These are phyloP conservation scores for Papilio demoleus DNA, from an alignment of 2,888 invertebrate genomes.

Conservation along the genomic window DNA sequence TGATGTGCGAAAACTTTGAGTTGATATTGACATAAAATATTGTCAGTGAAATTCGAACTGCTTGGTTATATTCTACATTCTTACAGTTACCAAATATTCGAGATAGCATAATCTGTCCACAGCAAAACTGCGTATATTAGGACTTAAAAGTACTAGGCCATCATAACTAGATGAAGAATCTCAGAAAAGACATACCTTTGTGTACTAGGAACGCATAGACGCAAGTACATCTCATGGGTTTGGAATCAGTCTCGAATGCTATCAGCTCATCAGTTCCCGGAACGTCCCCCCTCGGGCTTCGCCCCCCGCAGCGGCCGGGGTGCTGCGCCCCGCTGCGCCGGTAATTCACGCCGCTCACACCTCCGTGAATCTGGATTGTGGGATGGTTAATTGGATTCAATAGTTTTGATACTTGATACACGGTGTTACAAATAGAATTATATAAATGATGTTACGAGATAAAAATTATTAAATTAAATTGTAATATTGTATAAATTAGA, in stretches of 20 bases:
- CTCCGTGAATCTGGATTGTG: slow-evolving; percentile 60
- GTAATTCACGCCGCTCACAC: slow-evolving; percentile 79
- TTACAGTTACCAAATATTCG: too few species aligned
- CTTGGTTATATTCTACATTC: too few species aligned
- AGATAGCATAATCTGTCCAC: too few species aligned
- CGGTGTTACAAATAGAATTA: not conserved
- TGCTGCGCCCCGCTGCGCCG: slow-evolving; percentile 67
- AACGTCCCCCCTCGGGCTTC: slow-evolving; percentile 47
- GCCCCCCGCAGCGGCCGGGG: slow-evolving; percentile 46
- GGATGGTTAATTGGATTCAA: slow-evolving; percentile 38
- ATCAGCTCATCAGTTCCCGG: slow-evolving; percentile 53
- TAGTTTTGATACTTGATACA: slow-evolving; percentile 59
- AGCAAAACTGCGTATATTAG: too few species aligned
- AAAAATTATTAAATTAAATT: too few species aligned
- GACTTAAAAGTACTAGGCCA: not conserved
- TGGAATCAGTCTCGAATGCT: slow-evolving; percentile 39
- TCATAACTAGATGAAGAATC: not conserved
- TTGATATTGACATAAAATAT: too few species aligned
- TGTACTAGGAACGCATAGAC: slow-evolving; percentile 27
- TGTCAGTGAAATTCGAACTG: too few species aligned
- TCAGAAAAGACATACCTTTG: not conserved
- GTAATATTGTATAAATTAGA: too few species aligned
- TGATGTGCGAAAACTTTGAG: too few species aligned
- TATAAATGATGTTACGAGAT: too few species aligned
- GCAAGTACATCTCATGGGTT: slow-evolving; percentile 16